Base-by-base conservation (phyloP, 2,888 invertebrate species). In the Neuroscelio doddi region DNA sequence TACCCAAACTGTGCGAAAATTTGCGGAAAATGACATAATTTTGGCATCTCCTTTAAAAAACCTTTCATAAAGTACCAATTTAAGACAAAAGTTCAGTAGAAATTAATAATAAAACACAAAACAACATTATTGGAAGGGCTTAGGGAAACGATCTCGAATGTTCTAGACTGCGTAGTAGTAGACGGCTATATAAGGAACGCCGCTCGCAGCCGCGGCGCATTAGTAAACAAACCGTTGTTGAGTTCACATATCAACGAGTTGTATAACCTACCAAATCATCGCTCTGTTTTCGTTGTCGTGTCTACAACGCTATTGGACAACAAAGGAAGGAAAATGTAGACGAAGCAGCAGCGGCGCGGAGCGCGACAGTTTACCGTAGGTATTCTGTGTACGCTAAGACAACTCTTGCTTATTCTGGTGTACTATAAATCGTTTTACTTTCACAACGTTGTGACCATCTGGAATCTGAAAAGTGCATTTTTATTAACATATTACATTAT, bases 341-440 rank as follows among this genome's bases (percentile, higher is more conserved):
- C 78, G 57, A 69, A 69, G 65, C 55, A 75, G 64, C 64, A 72
- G 69, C 72, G 61, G 79, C 79, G 79, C 81, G 80, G 81, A 76
- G 78, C 80, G 81, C 78, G 77, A 79, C 77, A 76, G 74, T 78
- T 76, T 75, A 77, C 81, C 80, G 83, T 82, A 74, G 71, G 83
- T 76, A 72, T 72, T 52, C 26, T 47, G 50, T 57, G 17, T 46
- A 39, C 32, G 26, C 21, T 21, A 9, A 36, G 12, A 14, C 15
- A 42, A 47, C 26, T 58, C 41, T 41, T 46, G 21, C 4, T 29
- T 38, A 5, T 27, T 5, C 14, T 58, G 15, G 42, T 32, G 34
- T 36, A 9, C 34, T 10, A 16, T 12, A 21, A 15, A 7, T 16
- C 17, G 38, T 21, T 34, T 24, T 34, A 24, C 26, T 16, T 44